Evolutionary conservation across 2,888 invertebrate species (phyloP).

Genomic region (Eristalis arbustorum): DNA sequence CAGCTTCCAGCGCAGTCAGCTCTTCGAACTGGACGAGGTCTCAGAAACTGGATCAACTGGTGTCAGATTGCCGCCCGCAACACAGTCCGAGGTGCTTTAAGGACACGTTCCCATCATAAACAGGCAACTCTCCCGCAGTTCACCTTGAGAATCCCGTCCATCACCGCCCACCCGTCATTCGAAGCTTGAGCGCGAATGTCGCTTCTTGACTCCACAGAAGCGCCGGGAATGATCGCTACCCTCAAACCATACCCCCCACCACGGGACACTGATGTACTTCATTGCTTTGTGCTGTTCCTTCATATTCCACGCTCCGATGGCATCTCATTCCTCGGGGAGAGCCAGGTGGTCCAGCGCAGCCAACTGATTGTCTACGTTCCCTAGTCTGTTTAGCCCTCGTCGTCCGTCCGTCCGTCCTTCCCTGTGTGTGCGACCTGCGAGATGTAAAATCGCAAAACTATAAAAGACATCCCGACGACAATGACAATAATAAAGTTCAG

Average conservation of each 20-base stretch:
- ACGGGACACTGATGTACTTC: background rate
- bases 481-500: conserved; percentile 31
- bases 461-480: conserved; percentile 43
- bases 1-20: too few species aligned
- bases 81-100: too few species aligned
- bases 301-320: background rate
- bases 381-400: background rate
- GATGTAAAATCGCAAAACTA: conserved; percentile 57
- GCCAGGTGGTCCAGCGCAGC: background rate
- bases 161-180: background rate
- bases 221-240: background rate
- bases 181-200: background rate
- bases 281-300: background rate
- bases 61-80: too few species aligned
- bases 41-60: too few species aligned
- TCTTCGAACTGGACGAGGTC: too few species aligned
- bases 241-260: background rate
- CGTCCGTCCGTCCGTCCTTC: too few species aligned
- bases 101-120: too few species aligned
- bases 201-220: background rate
- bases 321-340: background rate
- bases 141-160: background rate
- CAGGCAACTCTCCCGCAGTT: too few species aligned
- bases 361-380: background rate
- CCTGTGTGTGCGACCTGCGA: background rate